Percentiles rank a stretch among this genome's conserved stretches.
Conservation (phyloP, 2,888 invertebrate species). For the Zygothrica quintamaculata region DNA sequence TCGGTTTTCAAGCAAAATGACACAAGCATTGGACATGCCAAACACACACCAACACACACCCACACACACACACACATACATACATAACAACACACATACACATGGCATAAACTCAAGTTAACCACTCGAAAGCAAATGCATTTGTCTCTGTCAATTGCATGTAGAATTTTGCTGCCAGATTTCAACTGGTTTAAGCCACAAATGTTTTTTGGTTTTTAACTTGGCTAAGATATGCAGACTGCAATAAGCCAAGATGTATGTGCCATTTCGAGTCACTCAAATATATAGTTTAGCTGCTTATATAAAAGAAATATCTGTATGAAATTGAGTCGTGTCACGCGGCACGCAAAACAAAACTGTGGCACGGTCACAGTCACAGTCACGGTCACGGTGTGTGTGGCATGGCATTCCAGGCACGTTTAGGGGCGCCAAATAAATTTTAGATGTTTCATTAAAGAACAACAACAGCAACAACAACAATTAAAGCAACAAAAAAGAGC, state of each 20-base stretch:
- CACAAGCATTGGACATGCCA: neutral
- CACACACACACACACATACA: neutral
- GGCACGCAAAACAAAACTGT: too few relatives aligned
- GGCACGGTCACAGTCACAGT: neutral
- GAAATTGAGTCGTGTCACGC: neutral
- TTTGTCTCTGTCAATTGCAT: slow-evolving; percentile 32
- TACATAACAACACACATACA: slow-evolving; percentile 5
- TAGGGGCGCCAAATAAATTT: slow-evolving; percentile 49
- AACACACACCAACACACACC: neutral
- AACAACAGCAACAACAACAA: neutral
- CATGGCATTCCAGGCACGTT: slow-evolving; percentile 49
- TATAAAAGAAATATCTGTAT: too few relatives aligned
- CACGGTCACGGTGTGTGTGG: neutral
- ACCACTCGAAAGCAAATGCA: slow-evolving; percentile 10
- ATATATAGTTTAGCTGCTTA: too few relatives aligned
- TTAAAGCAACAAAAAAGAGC: neutral
- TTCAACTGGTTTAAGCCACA: neutral
- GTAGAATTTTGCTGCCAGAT: neutral
- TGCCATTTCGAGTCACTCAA: neutral
- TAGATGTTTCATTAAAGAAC: slow-evolving; percentile 50
- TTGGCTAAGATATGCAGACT: too few relatives aligned
- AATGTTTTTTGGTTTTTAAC: neutral
- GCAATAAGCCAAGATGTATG: too few relatives aligned
- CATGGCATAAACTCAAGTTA: neutral
- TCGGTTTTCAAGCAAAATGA: neutral